These are phyloP conservation scores for Gastrophryne carolinensis DNA, from an alignment of 2,797 vertebrate species.

Conservation along the genomic window DNA sequence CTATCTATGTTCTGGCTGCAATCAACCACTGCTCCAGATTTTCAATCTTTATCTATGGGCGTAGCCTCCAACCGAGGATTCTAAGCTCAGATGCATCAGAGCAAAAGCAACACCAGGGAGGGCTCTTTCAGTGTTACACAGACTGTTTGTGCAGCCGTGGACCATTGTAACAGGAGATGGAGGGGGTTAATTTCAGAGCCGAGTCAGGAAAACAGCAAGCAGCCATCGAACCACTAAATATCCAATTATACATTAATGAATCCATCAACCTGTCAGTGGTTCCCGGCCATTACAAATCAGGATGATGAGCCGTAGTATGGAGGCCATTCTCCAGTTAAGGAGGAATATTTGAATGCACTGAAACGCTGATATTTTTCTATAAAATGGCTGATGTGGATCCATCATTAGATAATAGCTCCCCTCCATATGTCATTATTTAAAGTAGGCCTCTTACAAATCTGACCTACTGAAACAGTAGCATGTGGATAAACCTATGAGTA, in stretches of 20 bases:
- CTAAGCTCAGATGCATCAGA: neutral
- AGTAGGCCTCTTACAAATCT: no score
- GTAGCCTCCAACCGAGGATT: conserved; percentile 1
- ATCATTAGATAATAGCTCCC: no score
- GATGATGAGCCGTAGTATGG: conserved; percentile 2
- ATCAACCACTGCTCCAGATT: no score
- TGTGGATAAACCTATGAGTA: no score
- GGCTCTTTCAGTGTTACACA: neutral
- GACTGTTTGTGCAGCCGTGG: neutral
- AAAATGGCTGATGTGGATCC: no score
- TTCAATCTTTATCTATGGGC: neutral
- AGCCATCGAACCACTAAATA: conserved; percentile 34
- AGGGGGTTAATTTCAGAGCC: conserved; percentile 10
- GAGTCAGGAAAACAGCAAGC: conserved; percentile 19
- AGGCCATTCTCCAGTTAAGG: neutral
- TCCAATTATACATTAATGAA: conserved; percentile 46
- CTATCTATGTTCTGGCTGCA: no score
- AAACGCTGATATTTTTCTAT: no score
- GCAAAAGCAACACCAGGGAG: neutral
- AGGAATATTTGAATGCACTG: neutral
- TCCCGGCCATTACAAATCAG: conserved; percentile 35
- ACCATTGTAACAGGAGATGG: neutral
- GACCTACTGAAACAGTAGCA: no score
- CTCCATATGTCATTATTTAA: no score
- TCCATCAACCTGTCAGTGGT: conserved; percentile 28